Evolutionary conservation across 2,888 invertebrate species (phyloP).

Genomic region (Hydriomena furcata): DNA sequence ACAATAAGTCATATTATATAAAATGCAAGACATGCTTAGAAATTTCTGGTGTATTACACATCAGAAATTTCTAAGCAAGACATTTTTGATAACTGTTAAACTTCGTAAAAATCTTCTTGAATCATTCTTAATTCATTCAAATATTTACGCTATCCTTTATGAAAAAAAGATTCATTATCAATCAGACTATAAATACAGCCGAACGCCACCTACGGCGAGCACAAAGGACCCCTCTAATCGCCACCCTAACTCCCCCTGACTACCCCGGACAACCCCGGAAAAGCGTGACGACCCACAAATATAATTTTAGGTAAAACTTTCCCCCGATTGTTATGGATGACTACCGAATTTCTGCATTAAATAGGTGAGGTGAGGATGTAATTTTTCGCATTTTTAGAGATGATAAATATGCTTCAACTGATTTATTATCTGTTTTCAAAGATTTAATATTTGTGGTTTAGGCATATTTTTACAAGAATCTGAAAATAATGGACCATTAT

Average conservation of each 20-base stretch:
- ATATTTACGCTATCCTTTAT: too few species aligned
- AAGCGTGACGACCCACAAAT: constrained; percentile 84
- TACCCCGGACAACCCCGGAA: constrained; percentile 55
- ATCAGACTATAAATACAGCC: constrained; percentile 60
- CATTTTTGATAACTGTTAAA: too few species aligned
- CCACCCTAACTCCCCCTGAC: constrained; percentile 46
- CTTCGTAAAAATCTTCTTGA: too few species aligned
- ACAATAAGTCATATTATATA: too few species aligned
- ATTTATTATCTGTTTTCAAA: constrained; percentile 26
- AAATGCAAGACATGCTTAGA: too few species aligned
- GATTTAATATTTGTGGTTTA: constrained; percentile 11
- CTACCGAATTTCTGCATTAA: constrained; percentile 68
- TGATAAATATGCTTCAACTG: constrained; percentile 38
- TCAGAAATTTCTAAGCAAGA: too few species aligned
- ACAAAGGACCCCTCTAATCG: constrained; percentile 78
- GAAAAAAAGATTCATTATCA: constrained; percentile 26
- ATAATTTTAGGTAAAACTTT: constrained; percentile 82
- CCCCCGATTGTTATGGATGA: constrained; percentile 68
- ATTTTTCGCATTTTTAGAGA: constrained; percentile 41
- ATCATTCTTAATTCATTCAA: too few species aligned
- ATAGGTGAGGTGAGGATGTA: constrained; percentile 52
- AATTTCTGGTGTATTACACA: too few species aligned
- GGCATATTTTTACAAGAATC: neutral
- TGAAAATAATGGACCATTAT: neutral
- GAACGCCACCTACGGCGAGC: constrained; percentile 64